These are phyloP conservation scores for Rhinoraja longicauda DNA, from an alignment of 2,797 vertebrate genomes.

Conservation along the genomic window DNA sequence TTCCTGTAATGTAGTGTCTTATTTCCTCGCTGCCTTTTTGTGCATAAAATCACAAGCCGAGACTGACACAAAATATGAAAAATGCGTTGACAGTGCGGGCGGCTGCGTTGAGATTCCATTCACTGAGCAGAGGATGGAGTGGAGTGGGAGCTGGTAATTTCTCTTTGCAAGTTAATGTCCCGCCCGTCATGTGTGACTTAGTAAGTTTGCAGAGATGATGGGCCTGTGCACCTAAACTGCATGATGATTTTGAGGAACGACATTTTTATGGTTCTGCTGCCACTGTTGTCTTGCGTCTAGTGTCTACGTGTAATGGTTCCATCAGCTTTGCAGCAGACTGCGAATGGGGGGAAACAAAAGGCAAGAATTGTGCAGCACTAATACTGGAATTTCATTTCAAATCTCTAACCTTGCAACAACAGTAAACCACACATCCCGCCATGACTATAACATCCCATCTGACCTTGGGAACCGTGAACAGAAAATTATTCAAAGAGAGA, in stretches of 20 bases:
- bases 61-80: not conserved
- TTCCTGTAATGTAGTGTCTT: not conserved
- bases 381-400: no score
- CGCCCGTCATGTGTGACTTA: slow-evolving; percentile 1
- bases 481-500: no score
- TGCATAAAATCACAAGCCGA: not conserved
- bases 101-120: not conserved
- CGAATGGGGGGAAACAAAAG: not conserved
- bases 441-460: no score
- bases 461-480: no score
- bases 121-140: slow-evolving; percentile 15
- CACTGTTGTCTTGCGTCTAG: not conserved
- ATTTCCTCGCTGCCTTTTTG: not conserved
- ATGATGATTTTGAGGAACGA: slow-evolving; percentile 13
- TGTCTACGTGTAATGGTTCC: not conserved
- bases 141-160: not conserved
- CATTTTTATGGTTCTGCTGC: not conserved
- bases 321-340: not conserved
- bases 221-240: not conserved
- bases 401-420: no score
- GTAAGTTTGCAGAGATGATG: slow-evolving; percentile 27
- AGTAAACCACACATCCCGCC: no score
- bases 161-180: not conserved
- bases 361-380: not conserved
- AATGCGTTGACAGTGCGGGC: not conserved